Evolutionary conservation across 2,888 invertebrate species (phyloP), one percentile per base, ranked within the genome.

Genomic region (Meteorus colon): DNA sequence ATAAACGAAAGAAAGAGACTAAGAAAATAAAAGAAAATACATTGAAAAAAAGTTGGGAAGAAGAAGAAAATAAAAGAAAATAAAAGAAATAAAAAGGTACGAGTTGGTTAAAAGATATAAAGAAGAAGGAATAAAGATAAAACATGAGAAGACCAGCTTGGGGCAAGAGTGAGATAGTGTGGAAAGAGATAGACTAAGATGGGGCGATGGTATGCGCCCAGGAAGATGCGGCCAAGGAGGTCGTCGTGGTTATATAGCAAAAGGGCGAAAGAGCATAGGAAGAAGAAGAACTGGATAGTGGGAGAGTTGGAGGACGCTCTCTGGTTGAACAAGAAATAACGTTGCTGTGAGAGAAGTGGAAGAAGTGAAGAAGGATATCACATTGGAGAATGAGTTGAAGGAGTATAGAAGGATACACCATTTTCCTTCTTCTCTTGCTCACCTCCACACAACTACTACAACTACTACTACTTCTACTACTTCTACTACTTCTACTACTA

Each of bases 301-400:
- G 55, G 55, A 55, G 55, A 55, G 55, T 55, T 55, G 55, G 55
- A 55, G 55, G 55, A 55, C 55, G 55, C n/a, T 55, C 55, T 55
- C 55, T 55, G 55, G 19, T 19, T 19, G 19, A 19, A 55, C 55
- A n/a, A 55, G 55, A 55, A 55, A 55, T 55, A 10, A 19, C 6
- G 19, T 48, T 24, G n/a, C n/a, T 48, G 19, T 24, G 24, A 31
- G 12, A 62, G 60, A 62, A 62, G 60, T 14, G 14, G 16, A 14
- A 14, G 60, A 63, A 63, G 63, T 31, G 27, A 63, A 63, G 31
- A 31, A 63, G 16, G 5, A 63, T n/a, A n/a, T 14, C 16, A 34
- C 31, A 14, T 63, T 74, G 82, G 81, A 82, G 55, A 55, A 55
- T 55, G 55, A 2, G 19, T 55, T 4, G 55, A 55, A 55, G 55